Base-by-base conservation (phyloP, 1,140 invertebrate species). In the Pinna nobilis region DNA sequence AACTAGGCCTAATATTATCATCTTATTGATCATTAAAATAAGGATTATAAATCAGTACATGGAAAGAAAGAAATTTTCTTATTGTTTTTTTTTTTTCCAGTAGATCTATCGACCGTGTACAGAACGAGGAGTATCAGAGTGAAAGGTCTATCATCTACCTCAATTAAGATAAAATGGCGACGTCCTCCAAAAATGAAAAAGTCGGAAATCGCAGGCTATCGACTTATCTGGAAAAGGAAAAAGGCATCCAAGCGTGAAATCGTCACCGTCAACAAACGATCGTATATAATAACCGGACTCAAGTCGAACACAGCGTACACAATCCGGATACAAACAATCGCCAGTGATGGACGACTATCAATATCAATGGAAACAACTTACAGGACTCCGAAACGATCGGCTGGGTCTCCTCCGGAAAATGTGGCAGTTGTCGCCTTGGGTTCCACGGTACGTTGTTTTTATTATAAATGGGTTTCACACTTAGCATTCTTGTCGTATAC, bases 91-190 rank as follows among this genome's bases (percentile, higher is more conserved):
- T n/a, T n/a, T n/a, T n/a, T n/a, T n/a, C n/a, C n/a, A n/a, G n/a
- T n/a, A n/a, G n/a, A n/a, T n/a, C n/a, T n/a, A n/a, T n/a, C n/a
- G n/a, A n/a, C n/a, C n/a, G n/a, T n/a, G n/a, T n/a, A n/a, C n/a
- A 69, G 59, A 59, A 51, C 66, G 28, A 59, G 66, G 53, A 23
- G 37, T 15, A 1, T 69, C 32, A 44, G 59, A 20, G 53, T 69
- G 0, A 69, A 59, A 44, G 41, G 25, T 28, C 37, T 69, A 20
- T 57, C 66, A 32, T 44, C 66, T 15, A 57, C 39, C 30, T 44
- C 37, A 30, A 37, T 44, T 1, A 69, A 69, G 37, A 35, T 69
- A 11, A 69, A 69, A 59, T 69, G 66, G 66, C 51, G 66, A 25
- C 50, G 53, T 7, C 53, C 66, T 9, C 57, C 30, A 59, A 25